Conservation (phyloP, 64 coral and sea anemone genomes). For the Cladopsammia gracilis region DNA sequence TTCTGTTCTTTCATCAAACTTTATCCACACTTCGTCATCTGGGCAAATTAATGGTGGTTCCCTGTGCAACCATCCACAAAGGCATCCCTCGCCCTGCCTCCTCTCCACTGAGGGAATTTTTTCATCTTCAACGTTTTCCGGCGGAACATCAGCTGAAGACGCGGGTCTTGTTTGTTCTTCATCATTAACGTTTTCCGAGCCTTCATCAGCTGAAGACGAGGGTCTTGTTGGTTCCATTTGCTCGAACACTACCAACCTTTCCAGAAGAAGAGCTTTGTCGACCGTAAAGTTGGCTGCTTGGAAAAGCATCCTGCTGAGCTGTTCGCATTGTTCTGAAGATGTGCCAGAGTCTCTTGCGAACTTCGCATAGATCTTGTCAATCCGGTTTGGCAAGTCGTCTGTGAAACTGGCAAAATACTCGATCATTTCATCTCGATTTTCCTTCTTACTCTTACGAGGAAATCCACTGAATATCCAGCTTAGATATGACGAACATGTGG, state of each 20-base stretch:
- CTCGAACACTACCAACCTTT: not conserved
- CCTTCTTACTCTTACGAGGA: not conserved
- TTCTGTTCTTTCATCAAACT: not conserved
- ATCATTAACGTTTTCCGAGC: too few species aligned
- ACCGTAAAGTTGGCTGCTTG: not conserved
- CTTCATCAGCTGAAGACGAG: not conserved
- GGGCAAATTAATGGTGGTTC: not conserved
- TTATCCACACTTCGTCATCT: not conserved
- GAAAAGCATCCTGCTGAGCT: constrained; percentile 28
- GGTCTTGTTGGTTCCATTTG: not conserved
- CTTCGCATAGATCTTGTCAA: constrained; percentile 14
- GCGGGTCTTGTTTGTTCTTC: not conserved
- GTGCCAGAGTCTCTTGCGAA: constrained; percentile 6
- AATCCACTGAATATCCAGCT: not conserved
- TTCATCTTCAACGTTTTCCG: not conserved
- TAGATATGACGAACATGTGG: not conserved
- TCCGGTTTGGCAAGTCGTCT: not conserved
- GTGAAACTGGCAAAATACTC: constrained; percentile 47
- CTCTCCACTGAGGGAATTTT: not conserved
- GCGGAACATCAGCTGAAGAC: not conserved
- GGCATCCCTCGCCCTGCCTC: not conserved
- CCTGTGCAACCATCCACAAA: not conserved
- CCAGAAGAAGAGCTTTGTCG: not conserved
- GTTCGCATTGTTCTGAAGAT: not conserved
- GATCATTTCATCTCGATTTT: not conserved